Evolutionary conservation across 2,888 invertebrate species (phyloP), one percentile per base, ranked within the genome.

Genomic region (Keiferia lycopersicella): DNA sequence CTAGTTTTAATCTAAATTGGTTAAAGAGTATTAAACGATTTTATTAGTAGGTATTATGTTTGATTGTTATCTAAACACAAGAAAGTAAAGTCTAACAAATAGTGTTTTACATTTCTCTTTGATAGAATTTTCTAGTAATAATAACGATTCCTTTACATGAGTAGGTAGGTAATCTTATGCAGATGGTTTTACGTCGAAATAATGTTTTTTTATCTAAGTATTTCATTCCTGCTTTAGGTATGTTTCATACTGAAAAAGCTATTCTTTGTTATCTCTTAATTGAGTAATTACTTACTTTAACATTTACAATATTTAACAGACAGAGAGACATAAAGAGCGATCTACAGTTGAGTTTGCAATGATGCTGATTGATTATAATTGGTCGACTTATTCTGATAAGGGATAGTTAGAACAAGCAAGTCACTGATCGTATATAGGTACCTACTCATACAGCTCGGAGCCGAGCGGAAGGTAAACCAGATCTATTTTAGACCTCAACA

Each of bases 381-480:
- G 45, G 20, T 61, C 56, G 16, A 64, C 56, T 65, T 62, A 66
- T 65, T 63, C 60, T 63, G 41, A 51, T 34, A 41, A 41, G 41
- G 41, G 41, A 41, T n/a, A n/a, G n/a, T n/a, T n/a, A 41, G 41
- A 41, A 41, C 41, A 41, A 41, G 41, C n/a, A 14, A 12, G 41
- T n/a, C 41, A 41, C n/a, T 41, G 41, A 41, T 41, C 14, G 4
- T 34, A 34, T 8, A n/a, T n/a, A n/a, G n/a, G 34, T 34, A 34
- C 34, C 34, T 26, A 26, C 26, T 4, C 26, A 26, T 26, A 26
- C 26, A 26, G 34, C 7, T 7, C 41, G 14, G n/a, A 12, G 1
- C 41, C 14, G 41, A 39, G 0, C 41, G 41, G 41, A 41, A 41
- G 41, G 41, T 41, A 41, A 41, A 41, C 41, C 41, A 41, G 14